A percentile compares a stretch with the other conserved stretches of the same genome.
phyloP scores from a whole-genome alignment of 1,140 invertebrate genomes.

The Macrotrachela quadricornifera region DNA sequence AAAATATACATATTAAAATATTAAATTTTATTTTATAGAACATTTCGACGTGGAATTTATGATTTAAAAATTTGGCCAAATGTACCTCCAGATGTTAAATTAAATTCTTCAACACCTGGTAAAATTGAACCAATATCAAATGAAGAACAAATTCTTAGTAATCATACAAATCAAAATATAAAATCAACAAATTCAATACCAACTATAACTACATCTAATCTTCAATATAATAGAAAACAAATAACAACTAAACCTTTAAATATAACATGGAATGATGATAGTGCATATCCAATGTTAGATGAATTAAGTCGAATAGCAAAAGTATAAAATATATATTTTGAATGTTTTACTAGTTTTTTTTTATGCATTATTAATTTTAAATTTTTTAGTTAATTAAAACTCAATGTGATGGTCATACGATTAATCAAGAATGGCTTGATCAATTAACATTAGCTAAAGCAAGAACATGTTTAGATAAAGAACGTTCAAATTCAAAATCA shows the following conservation, averaged over 20 bases:
- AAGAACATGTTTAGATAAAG: conserved; percentile 75
- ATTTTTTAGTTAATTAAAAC: conserved; percentile 55
- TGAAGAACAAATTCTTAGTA: too few relatives aligned
- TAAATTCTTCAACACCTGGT: conserved; percentile 52
- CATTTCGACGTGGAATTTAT: conserved; percentile 33
- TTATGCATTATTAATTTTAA: not conserved
- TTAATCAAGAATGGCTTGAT: conserved; percentile 88
- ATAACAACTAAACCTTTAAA: too few relatives aligned
- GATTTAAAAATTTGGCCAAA: conserved; percentile 37
- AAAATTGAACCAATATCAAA: too few relatives aligned
- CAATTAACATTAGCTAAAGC: conserved; percentile 81
- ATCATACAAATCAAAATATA: too few relatives aligned
- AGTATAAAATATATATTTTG: conserved; percentile 13
- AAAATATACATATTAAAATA: not conserved
- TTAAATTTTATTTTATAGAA: not conserved
- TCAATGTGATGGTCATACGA: conserved; percentile 74
- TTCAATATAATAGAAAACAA: too few relatives aligned
- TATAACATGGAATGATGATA: too few relatives aligned
- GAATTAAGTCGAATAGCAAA: conserved; percentile 71
- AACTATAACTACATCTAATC: too few relatives aligned
- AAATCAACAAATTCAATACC: too few relatives aligned
- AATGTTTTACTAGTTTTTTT: not conserved
- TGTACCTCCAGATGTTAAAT: conserved; percentile 45
- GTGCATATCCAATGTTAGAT: conserved; percentile 28
- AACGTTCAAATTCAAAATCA: conserved; percentile 72